These are phyloP conservation scores for Hypolimnas misippus DNA, from an alignment of 2,888 invertebrate genomes.

Conservation along the genomic window DNA sequence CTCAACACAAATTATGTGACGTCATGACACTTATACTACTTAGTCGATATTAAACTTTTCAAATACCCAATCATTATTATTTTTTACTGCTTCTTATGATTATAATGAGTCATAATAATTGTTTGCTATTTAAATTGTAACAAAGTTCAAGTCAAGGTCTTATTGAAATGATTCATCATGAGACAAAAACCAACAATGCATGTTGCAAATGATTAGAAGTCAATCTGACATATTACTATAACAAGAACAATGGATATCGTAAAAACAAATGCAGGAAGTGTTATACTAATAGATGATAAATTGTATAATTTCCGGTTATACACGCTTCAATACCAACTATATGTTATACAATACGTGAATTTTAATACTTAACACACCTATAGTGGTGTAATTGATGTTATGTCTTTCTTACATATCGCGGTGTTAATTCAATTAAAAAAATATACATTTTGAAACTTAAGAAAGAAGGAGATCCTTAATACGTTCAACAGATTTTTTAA, in stretches of 20 bases:
- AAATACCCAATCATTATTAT: no score
- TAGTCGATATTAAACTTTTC: no score
- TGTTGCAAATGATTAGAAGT: slow-evolving; percentile 31
- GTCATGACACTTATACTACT: no score
- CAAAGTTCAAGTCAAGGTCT: slow-evolving; percentile 4
- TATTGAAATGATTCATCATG: slow-evolving; percentile 16
- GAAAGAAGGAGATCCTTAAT: no score
- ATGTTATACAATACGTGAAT: slow-evolving; percentile 21
- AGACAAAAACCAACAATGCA: slow-evolving; percentile 43
- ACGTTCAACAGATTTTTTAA: no score
- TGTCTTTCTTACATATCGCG: background rate
- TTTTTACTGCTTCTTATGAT: no score
- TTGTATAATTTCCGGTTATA: slow-evolving; percentile 33
- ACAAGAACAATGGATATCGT: slow-evolving; percentile 59
- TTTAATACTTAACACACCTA: slow-evolving; percentile 8
- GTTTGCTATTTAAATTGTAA: background rate
- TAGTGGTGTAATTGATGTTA: background rate
- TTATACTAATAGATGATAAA: slow-evolving; percentile 49
- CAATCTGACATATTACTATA: slow-evolving; percentile 40
- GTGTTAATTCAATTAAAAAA: background rate
- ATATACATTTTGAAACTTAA: no score
- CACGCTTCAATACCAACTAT: slow-evolving; percentile 31
- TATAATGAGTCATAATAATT: background rate
- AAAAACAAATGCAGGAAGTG: slow-evolving; percentile 67
- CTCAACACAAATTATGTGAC: no score